Percentiles rank a stretch among this genome's conserved stretches.
These are phyloP conservation scores for Phaethornis superciliosus DNA, from an alignment of 2,113 vertebrate genomes.

Conservation along the genomic window DNA sequence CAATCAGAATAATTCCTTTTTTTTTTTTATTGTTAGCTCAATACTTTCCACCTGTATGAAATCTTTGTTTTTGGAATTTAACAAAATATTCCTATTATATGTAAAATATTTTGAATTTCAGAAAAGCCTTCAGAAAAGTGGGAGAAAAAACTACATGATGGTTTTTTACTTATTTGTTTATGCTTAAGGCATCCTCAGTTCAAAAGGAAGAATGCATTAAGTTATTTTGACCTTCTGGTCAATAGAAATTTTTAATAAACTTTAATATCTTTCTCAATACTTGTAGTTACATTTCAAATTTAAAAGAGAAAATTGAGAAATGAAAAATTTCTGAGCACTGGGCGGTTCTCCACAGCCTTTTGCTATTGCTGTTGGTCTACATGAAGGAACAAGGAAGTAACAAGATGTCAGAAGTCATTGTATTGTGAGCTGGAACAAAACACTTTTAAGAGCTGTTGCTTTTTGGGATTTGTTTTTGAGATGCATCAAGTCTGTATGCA, in stretches of 20 bases:
- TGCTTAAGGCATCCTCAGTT: background rate
- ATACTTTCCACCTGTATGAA: background rate
- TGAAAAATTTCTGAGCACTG: background rate
- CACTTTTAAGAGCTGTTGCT: background rate
- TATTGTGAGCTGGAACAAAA: slow-evolving; percentile 26
- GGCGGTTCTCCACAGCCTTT: background rate
- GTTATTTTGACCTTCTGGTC: background rate
- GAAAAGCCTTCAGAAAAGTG: background rate
- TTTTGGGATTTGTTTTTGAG: slow-evolving; percentile 12
- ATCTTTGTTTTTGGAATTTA: background rate
- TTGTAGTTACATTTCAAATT: background rate
- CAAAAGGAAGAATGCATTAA: background rate
- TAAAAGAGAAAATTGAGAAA: background rate
- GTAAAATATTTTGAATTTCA: background rate
- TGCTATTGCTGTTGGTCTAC: background rate
- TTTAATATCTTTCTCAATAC: background rate
- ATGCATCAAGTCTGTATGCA: background rate
- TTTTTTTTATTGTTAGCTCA: background rate
- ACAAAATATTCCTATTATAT: background rate
- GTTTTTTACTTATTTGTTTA: background rate
- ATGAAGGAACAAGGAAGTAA: background rate
- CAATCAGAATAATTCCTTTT: background rate
- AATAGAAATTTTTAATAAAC: background rate
- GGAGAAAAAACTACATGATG: background rate
- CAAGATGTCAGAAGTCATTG: background rate